Evolutionary conservation across 2,113 vertebrate genomes (phyloP).

Genomic region (Heliornis fulica): DNA sequence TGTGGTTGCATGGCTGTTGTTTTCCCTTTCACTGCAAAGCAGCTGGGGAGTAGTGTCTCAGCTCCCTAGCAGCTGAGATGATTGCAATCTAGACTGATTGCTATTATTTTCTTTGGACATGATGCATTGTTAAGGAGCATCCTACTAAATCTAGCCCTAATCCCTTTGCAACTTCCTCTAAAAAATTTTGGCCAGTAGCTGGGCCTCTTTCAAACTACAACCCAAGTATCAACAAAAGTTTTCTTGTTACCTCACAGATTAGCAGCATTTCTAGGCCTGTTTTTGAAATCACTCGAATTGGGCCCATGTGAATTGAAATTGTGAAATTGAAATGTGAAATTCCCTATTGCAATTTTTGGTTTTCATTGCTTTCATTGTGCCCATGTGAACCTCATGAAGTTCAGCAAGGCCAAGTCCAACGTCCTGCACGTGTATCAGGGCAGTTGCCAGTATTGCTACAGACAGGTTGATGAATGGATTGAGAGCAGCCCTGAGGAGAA

Average conservation of each 20-base stretch:
- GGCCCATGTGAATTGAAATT: not conserved
- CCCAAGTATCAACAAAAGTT: not conserved
- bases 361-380: not conserved
- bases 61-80: not conserved
- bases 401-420: not conserved
- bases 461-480: not conserved
- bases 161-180: not conserved
- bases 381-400: not conserved
- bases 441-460: not conserved
- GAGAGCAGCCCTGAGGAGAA: not conserved
- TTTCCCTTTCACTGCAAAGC: not conserved
- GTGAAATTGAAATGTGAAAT: not conserved
- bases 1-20: not conserved
- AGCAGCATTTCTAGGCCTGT: not conserved
- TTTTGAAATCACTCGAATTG: not conserved
- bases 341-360: not conserved
- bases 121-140: not conserved
- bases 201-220: not conserved
- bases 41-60: not conserved
- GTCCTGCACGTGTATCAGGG: not conserved
- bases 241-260: not conserved
- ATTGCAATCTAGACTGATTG: not conserved
- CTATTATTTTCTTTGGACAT: not conserved
- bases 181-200: not conserved
- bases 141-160: not conserved